phyloP scores from a whole-genome alignment of 2,888 invertebrate genomes.

The Aspidiotus destructor region DNA sequence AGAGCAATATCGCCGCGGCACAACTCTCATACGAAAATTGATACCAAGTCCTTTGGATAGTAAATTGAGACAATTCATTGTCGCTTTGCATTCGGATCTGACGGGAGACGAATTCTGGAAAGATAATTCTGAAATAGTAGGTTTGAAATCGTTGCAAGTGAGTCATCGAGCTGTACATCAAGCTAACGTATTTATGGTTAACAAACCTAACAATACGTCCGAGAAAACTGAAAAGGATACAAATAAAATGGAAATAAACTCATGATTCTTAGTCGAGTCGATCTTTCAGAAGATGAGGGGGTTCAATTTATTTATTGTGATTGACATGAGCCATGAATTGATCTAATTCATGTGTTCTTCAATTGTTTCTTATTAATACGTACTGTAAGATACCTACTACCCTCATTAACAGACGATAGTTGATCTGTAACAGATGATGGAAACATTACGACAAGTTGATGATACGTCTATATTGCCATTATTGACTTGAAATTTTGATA shows the following conservation, averaged over 20 bases:
- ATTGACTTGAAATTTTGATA: too few species aligned
- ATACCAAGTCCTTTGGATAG: slow-evolving; percentile 42
- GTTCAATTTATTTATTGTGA: too few species aligned
- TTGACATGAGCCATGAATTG: too few species aligned
- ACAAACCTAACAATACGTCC: slow-evolving; percentile 24
- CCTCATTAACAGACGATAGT: too few species aligned
- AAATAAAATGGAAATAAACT: slow-evolving; percentile 22
- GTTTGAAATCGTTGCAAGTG: slow-evolving; percentile 37
- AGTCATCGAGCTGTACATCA: slow-evolving; percentile 25
- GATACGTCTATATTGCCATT: too few species aligned
- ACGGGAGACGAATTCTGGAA: slow-evolving; percentile 80
- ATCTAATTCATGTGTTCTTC: too few species aligned
- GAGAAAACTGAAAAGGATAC: slow-evolving; percentile 28
- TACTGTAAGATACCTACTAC: too few species aligned
- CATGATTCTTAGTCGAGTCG: too few species aligned
- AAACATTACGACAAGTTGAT: too few species aligned
- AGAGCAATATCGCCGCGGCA: slow-evolving; percentile 79
- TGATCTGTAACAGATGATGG: too few species aligned
- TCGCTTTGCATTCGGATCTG: slow-evolving; percentile 68
- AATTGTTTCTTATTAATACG: too few species aligned
- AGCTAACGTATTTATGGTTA: slow-evolving; percentile 20
- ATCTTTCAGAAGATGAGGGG: too few species aligned
- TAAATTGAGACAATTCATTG: slow-evolving; percentile 45
- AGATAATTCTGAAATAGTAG: slow-evolving; percentile 55
- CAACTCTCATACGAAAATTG: slow-evolving; percentile 62